These are phyloP conservation scores for Thermophis baileyi DNA, from an alignment of 2,113 vertebrate genomes.

Conservation along the genomic window DNA sequence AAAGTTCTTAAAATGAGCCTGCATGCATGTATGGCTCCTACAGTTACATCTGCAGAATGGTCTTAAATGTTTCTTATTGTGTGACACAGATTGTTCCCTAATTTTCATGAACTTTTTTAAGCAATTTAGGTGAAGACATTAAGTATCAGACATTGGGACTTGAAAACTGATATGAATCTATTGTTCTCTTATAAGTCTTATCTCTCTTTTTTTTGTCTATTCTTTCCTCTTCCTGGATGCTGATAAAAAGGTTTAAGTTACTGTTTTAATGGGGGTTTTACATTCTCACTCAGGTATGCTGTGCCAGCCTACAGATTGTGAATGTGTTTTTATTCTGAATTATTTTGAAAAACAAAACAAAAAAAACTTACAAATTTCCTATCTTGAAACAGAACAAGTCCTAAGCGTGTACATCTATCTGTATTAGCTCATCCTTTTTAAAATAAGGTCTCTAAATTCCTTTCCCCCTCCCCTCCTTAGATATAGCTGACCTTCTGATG, in stretches of 20 bases:
- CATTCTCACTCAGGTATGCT: constrained; percentile 99
- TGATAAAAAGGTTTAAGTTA: constrained; percentile 88
- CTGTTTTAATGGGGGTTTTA: constrained; percentile 94
- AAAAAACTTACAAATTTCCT: constrained; percentile 70
- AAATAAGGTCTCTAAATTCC: constrained; percentile 71
- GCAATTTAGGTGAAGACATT: constrained; percentile 85
- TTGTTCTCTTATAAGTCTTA: constrained; percentile 90
- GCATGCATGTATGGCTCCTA: constrained; percentile 94
- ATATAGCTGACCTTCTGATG: constrained; percentile 79
- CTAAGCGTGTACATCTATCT: constrained; percentile 72
- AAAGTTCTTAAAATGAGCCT: constrained; percentile 84
- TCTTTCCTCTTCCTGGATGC: constrained; percentile 81
- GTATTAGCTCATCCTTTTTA: constrained; percentile 64
- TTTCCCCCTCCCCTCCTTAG: constrained; percentile 59
- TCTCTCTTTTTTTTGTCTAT: constrained; percentile 61
- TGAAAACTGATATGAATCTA: constrained; percentile 89
- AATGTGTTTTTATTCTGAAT: constrained; percentile 98
- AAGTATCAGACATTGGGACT: constrained; percentile 89
- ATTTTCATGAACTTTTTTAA: constrained; percentile 80
- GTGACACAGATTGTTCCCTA: constrained; percentile 91
- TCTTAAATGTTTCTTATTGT: constrained; percentile 98
- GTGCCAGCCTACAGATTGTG: constrained; percentile 99
- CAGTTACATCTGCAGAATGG: constrained; percentile 95
- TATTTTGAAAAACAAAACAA: constrained; percentile 76
- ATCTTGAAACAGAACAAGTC: constrained; percentile 78